Evolutionary conservation across 1,140 invertebrate genomes (phyloP).

Genomic region (Drosophila prosaltans): DNA sequence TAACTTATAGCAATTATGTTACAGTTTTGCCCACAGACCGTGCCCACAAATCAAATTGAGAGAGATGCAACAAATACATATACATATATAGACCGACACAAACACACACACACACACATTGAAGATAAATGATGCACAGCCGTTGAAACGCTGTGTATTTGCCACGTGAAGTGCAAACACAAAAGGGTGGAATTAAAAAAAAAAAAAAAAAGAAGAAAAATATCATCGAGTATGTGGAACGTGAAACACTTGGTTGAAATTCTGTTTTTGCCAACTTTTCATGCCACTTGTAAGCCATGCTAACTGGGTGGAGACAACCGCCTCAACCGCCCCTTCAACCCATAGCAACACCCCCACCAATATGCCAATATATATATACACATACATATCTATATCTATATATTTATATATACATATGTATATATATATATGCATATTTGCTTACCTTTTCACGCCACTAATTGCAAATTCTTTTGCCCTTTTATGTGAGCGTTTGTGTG

Average conservation of each 20-base stretch:
- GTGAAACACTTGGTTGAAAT: constrained; percentile 8
- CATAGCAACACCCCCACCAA: neutral
- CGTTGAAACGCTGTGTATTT: constrained; percentile 44
- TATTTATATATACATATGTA: neutral
- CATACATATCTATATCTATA: too few species aligned
- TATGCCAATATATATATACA: constrained; percentile 8
- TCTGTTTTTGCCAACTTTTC: neutral
- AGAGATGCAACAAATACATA: neutral
- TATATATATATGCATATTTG: neutral
- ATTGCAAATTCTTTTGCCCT: constrained; percentile 12
- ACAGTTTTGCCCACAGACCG: constrained; percentile 11
- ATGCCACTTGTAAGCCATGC: constrained; percentile 5
- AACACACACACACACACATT: neutral
- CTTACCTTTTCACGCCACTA: constrained; percentile 17
- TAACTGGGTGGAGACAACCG: neutral
- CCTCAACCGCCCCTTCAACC: neutral
- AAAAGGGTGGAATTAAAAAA: constrained; percentile 29
- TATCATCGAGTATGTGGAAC: constrained; percentile 1
- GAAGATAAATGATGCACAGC: constrained; percentile 17
- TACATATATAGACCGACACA: neutral
- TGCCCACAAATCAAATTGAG: constrained; percentile 18
- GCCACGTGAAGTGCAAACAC: constrained; percentile 61
- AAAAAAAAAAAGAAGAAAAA: constrained; percentile 23
- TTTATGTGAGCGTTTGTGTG: neutral
- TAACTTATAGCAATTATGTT: constrained; percentile 10